A percentile compares a stretch with the other conserved stretches of the same genome.
Conservation (phyloP, 2,888 invertebrate species). For the Leucophenga montana region DNA sequence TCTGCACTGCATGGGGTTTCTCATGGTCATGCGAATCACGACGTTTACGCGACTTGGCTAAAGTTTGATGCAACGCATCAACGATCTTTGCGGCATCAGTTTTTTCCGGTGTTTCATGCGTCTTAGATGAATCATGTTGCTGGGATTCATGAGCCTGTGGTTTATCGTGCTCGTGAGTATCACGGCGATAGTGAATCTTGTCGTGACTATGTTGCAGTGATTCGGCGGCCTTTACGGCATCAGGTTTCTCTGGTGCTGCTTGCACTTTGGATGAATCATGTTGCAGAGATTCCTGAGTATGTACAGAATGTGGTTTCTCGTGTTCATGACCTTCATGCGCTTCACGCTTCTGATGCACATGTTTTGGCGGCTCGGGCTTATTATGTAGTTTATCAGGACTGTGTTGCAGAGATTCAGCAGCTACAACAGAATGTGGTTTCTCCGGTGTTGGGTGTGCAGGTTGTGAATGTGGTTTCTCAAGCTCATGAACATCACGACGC, state of each 20-base stretch:
- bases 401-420: conserved; percentile 28
- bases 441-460: neutral
- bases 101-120: conserved; percentile 5
- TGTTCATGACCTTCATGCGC: conserved; percentile 36
- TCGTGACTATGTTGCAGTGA: conserved; percentile 5
- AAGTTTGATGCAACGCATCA: conserved; percentile 1
- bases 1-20: neutral
- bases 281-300: conserved; percentile 20
- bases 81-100: neutral
- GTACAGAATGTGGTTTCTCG: conserved; percentile 25
- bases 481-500: neutral
- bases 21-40: neutral
- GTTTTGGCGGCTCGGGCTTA: no score
- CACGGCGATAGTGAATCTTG: conserved; percentile 34
- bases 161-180: neutral
- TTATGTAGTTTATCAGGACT: neutral
- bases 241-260: conserved; percentile 7
- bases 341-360: conserved; percentile 46
- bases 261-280: conserved; percentile 18
- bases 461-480: conserved; percentile 21
- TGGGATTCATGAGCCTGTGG: conserved; percentile 1
- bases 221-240: neutral
- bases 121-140: conserved; percentile 26
- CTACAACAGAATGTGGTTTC: conserved; percentile 25
- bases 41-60: neutral